Base-by-base conservation (phyloP, 2,797 vertebrate species). In the Protosalanx chinensis region DNA sequence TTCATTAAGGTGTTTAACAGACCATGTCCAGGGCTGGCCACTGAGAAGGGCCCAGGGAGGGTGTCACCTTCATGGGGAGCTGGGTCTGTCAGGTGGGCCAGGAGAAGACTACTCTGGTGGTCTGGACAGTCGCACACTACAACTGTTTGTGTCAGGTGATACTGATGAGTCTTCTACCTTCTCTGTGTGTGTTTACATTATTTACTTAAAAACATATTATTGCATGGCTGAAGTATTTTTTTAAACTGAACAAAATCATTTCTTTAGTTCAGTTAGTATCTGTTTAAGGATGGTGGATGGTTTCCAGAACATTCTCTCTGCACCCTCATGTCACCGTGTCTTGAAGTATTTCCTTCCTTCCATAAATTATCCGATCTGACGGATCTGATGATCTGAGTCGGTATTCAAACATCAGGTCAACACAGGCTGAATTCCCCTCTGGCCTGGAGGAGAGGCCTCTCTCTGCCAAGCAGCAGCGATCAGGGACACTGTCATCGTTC, bases 1-100 rank as follows among this genome's bases (percentile, higher is more conserved):
- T 91, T 91, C 87, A 90, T 91, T 91, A 92, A 90, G 82, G 85
- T 79, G 88, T 79, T 90, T 91, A 91, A 92, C 90, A 90, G 92
- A 91, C 89, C 86, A 72, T 89, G 81, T 76, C 80, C 75, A 78
- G 82, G 78, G 80, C 82, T 82, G 84, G 82, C 51, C 73, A 77
- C 65, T 41, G 37, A 41, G 8, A 41, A 12, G 83, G 71, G 77
- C 80, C 83, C 79, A 82, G 73, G 77, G 59, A 83, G 81, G 79
- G 86, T 84, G 91, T 93, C 90, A 93, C 91, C 90, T 93, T 92
- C 88, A 90, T 82, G 86, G 84, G 82, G 81, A 76, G 80, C 85
- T 81, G 79, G 83, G 78, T 83, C 79, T 84, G 90, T 89, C 86
- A 86, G 82, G 83, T 30, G 80, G 84, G 87, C 79, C 77, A 77